phyloP scores from a whole-genome alignment of 2,797 vertebrate species.

The Galagoides demidoff region DNA sequence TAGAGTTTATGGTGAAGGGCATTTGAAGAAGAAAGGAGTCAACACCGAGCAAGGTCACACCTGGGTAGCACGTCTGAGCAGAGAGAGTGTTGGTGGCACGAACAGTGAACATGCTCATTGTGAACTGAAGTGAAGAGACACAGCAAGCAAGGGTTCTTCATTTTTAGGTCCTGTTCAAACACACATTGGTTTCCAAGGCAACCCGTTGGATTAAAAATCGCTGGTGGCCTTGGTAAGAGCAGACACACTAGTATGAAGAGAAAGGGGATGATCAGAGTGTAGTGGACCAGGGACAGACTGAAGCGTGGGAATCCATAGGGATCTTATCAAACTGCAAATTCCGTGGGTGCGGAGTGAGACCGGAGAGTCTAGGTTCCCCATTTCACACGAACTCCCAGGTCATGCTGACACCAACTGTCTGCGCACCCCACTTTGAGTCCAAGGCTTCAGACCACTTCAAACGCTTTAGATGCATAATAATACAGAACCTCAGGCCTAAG shows the following conservation, averaged over 20 bases:
- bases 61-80: not conserved
- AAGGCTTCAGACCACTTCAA: not conserved
- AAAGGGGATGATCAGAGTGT: not conserved
- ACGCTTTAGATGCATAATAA: not conserved
- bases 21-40: not conserved
- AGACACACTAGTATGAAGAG: not conserved
- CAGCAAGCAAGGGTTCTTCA: not conserved
- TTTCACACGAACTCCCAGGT: not conserved
- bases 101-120: not conserved
- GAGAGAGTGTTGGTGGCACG: not conserved
- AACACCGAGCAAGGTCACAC: not conserved
- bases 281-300: not conserved
- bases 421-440: not conserved
- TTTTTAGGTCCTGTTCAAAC: not conserved
- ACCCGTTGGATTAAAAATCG: not conserved
- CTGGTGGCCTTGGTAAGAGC: not conserved
- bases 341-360: too few species aligned
- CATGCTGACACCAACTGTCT: not conserved
- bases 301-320: not conserved
- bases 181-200: not conserved
- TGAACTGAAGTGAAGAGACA: not conserved
- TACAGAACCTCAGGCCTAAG: not conserved
- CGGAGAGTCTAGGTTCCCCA: not conserved
- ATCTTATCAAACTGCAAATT: not conserved
- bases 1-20: not conserved